Percentiles rank a stretch among this genome's conserved stretches.
These are phyloP conservation scores for Trissolcus brochymenae DNA, from an alignment of 2,888 invertebrate species.

Conservation along the genomic window DNA sequence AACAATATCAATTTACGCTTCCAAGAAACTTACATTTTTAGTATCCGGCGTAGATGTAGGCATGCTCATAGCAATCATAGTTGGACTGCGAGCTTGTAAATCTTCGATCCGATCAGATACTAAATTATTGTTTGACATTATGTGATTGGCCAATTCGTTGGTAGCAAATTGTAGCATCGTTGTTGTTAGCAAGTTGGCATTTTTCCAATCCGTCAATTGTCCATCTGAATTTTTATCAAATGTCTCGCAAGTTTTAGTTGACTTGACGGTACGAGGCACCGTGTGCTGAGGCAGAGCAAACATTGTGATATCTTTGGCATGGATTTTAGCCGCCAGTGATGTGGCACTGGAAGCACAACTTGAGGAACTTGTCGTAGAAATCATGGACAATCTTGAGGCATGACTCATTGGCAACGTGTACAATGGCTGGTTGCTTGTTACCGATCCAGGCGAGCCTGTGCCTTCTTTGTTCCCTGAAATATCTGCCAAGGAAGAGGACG, in stretches of 20 bases:
- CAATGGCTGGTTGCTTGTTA: slow-evolving; percentile 65
- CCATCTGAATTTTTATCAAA: not conserved
- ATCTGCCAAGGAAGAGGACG: slow-evolving; percentile 67
- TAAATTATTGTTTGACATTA: slow-evolving; percentile 61
- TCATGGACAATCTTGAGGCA: slow-evolving; percentile 65
- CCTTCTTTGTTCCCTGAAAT: slow-evolving; percentile 70
- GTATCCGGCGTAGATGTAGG: slow-evolving; percentile 69
- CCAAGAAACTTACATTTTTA: not conserved
- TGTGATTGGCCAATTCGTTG: slow-evolving; percentile 59
- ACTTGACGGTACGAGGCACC: slow-evolving; percentile 62
- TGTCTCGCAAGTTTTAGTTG: not conserved
- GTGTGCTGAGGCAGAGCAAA: slow-evolving; percentile 66
- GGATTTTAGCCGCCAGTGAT: slow-evolving; percentile 62
- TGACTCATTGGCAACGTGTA: slow-evolving; percentile 58
- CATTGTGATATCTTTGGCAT: slow-evolving; percentile 55
- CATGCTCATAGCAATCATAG: slow-evolving; percentile 55
- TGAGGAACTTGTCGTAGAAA: slow-evolving; percentile 68
- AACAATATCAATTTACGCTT: too few relatives aligned
- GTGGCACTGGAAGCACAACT: slow-evolving; percentile 70
- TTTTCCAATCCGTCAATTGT: slow-evolving; percentile 67
- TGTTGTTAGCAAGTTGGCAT: slow-evolving; percentile 62
- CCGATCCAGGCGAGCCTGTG: slow-evolving; percentile 67
- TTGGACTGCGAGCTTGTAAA: slow-evolving; percentile 13
- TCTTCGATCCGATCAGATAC: slow-evolving; percentile 64
- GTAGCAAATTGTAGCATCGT: slow-evolving; percentile 63